A percentile compares a stretch with the other conserved stretches of the same genome.
These are phyloP conservation scores for Gonioctena quinquepunctata DNA, from an alignment of 1,140 invertebrate genomes.

Conservation along the genomic window DNA sequence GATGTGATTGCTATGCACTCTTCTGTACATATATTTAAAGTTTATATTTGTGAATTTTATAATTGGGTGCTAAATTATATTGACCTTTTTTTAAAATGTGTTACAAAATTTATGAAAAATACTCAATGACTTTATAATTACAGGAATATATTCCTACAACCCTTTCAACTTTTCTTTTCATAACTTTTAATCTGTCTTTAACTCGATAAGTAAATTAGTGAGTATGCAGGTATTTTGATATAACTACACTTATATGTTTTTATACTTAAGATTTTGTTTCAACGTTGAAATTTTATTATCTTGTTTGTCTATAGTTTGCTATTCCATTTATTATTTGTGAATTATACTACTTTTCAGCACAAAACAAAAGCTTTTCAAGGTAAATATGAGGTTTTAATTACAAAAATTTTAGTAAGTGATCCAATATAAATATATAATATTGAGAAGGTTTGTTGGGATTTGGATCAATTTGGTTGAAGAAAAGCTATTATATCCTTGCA, in stretches of 20 bases:
- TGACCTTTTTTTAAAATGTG: conserved; percentile 25
- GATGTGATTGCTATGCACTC: conserved; percentile 51
- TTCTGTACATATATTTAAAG: conserved; percentile 46
- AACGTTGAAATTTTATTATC: conserved; percentile 46
- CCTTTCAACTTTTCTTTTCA: too few relatives aligned
- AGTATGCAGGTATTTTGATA: not conserved
- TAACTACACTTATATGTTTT: conserved; percentile 21
- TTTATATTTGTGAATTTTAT: conserved; percentile 41
- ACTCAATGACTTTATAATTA: conserved; percentile 33
- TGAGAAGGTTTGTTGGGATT: too few relatives aligned
- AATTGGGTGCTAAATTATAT: conserved; percentile 42
- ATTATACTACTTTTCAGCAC: conserved; percentile 46
- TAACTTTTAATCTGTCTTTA: too few relatives aligned
- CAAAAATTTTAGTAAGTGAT: too few relatives aligned
- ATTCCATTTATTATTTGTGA: conserved; percentile 49
- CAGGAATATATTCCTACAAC: too few relatives aligned
- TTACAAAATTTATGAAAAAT: conserved; percentile 31
- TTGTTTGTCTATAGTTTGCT: conserved; percentile 45
- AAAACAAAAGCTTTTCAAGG: conserved; percentile 47
- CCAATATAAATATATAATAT: too few relatives aligned
- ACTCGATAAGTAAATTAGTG: conserved; percentile 2
- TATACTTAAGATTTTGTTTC: conserved; percentile 42
- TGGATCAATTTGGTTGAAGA: too few relatives aligned
- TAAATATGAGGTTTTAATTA: too few relatives aligned
- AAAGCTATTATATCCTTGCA: too few relatives aligned